phyloP scores from a whole-genome alignment of 2,797 vertebrate species.

The Lutjanus campechanus region DNA sequence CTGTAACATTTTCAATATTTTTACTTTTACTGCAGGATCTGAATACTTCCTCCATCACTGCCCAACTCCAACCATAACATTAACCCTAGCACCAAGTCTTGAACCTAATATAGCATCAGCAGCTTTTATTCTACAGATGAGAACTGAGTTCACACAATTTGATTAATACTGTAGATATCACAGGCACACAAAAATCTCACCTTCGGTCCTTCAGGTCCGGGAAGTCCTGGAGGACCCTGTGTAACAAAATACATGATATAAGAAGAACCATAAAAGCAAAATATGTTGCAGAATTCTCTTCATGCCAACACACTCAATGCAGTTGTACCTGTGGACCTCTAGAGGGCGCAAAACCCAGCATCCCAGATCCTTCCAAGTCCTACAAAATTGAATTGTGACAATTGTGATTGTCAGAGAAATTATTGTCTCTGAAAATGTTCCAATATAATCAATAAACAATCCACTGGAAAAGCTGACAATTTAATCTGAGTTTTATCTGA shows the following conservation, averaged over 20 bases:
- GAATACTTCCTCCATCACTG: too few species aligned
- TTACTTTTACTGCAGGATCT: too few species aligned
- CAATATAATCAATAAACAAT: not conserved
- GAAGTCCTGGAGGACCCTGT: conserved; percentile 81
- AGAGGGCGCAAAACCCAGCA: conserved; percentile 57
- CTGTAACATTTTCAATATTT: too few species aligned
- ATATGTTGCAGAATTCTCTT: not conserved
- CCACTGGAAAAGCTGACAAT: not conserved
- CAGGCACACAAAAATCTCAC: conserved; percentile 60
- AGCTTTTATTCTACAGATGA: not conserved
- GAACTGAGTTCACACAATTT: not conserved
- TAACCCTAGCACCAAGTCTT: not conserved
- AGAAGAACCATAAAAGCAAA: not conserved
- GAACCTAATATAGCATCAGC: not conserved
- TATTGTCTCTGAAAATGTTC: not conserved
- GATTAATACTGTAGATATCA: not conserved
- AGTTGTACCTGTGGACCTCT: conserved; percentile 83
- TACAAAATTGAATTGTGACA: conserved; percentile 68
- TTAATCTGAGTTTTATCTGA: not conserved
- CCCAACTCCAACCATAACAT: not conserved
- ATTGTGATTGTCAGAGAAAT: not conserved
- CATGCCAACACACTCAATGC: not conserved
- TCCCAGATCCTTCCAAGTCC: conserved; percentile 92
- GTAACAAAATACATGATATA: not conserved
- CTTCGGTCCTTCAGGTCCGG: conserved; percentile 83